Percentiles rank a stretch among this genome's conserved stretches.
phyloP scores from a whole-genome alignment of 1,140 invertebrate species.

The Sarcophaga peregrina region DNA sequence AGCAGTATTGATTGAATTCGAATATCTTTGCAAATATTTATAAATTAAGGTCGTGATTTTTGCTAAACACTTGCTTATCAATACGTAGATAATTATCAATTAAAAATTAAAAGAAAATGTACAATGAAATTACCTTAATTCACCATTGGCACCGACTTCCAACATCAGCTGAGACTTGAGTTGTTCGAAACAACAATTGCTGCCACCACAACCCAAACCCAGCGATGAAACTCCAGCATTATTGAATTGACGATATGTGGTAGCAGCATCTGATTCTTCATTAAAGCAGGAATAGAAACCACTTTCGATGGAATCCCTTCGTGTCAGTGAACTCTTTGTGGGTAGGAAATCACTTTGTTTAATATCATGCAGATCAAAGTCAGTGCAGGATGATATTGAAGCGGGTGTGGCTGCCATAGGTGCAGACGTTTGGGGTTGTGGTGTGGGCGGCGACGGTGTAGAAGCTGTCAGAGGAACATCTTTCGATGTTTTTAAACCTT shows the following conservation, averaged over 20 bases:
- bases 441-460: slow-evolving; percentile 44
- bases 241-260: slow-evolving; percentile 54
- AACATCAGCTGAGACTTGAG: slow-evolving; percentile 66
- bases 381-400: slow-evolving; percentile 48
- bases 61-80: no score
- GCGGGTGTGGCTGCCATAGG: slow-evolving; percentile 50
- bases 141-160: slow-evolving; percentile 63
- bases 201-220: slow-evolving; percentile 49
- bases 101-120: not conserved
- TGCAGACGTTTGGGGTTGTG: slow-evolving; percentile 34
- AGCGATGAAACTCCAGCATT: slow-evolving; percentile 47
- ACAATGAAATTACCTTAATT: slow-evolving; percentile 55
- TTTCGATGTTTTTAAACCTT: slow-evolving; percentile 27
- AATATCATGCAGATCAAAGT: slow-evolving; percentile 53
- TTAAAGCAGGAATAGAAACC: slow-evolving; percentile 88
- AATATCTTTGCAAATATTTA: not conserved
- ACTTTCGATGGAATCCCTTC: slow-evolving; percentile 87
- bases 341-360: slow-evolving; percentile 57
- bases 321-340: slow-evolving; percentile 67
- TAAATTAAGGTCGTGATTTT: not conserved
- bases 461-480: slow-evolving; percentile 24
- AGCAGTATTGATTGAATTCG: not conserved
- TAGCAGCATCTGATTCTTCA: slow-evolving; percentile 72
- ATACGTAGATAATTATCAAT: no score
- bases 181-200: slow-evolving; percentile 61